Evolutionary conservation across 2,888 invertebrate species (phyloP), one percentile per base, ranked within the genome.

Genomic region (Graphium colonna): DNA sequence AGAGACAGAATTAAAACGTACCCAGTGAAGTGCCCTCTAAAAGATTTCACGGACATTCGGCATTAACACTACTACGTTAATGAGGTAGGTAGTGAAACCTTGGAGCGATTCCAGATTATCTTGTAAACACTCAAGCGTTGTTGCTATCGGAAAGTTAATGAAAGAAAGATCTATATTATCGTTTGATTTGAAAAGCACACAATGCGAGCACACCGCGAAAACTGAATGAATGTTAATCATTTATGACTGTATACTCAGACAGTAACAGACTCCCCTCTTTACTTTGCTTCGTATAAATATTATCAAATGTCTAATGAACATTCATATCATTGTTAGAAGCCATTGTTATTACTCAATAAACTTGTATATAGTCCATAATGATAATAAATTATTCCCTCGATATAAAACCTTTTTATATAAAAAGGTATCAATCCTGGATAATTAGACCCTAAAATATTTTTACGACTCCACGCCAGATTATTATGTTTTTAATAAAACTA

Each of bases 31-130:
- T 75, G 69, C 71, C 68, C 77, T 76, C 73, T 75, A 75, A 81
- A 79, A 82, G 73, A 79, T 77, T 87, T 85, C 82, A 85, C 74
- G 79, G 86, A 71, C 81, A 77, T 78, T 73, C 74, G 60, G 77
- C 73, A 79, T 83, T 83, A 84, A 83, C 85, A 81, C 79, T 71
- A 77, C 71, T 67, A 62, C 72, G 69, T 64, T 87, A 87, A 87
- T 82, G 82, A 86, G 79, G 77, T 64, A 69, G 71, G 71, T 65
- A 79, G 78, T 73, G 77, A 77, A 79, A 80, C 79, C 79, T 84
- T 87, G 86, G 87, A 84, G 64, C 67, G 55, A 61, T 72, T 83
- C 86, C 85, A 86, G 79, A 64, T 64, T 69, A 71, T 69, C 75
- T 77, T 71, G 79, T 82, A 82, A 82, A 83, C 77, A 79, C 63